Base-by-base conservation (phyloP, 2,888 invertebrate genomes). In the Osedax frankpressi region DNA sequence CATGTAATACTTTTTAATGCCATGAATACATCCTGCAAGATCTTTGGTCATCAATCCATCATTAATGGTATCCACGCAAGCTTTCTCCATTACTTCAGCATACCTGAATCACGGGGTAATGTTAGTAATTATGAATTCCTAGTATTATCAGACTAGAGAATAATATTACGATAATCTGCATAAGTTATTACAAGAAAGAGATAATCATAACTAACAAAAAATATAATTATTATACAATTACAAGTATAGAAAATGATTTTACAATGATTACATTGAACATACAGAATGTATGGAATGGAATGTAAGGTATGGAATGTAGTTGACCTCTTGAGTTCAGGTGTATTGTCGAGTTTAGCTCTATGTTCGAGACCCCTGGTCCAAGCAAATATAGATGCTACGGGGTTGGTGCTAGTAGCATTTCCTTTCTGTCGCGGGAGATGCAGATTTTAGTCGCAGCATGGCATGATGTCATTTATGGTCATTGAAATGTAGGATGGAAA, bases 351-450 rank as follows among this genome's bases (percentile, higher is more conserved):
- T 82, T 90, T 90, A 70, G 91, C 93, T 77, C 93, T 88, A 82
- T 93, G 93, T 72, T 89, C 87, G 69, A 93, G 87, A 2, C 76
- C 76, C 72, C 91, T 86, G 0, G 93, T 92, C 93, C 93, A 93
- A 11, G 93, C 93, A 85, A 91, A 93, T 81, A 93, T 92, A 63
- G 92, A 92, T 19, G 93, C 93, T 75, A 93, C 89, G 11, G 93
- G 92, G 86, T 93, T 93, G 74, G 93, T 93, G 76, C 92, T 92
- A 1, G 93, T 93, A 72, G 89, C 88, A 81, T 90, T 88, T 74
- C 93, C 93, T 86, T 85, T 77, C 74, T 77, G 76, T 65, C n/a
- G n/a, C n/a, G n/a, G n/a, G n/a, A n/a, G n/a, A n/a, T n/a, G n/a
- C n/a, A n/a, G n/a, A n/a, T n/a, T n/a, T n/a, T n/a, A n/a, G n/a